Evolutionary conservation across 2,113 vertebrate species (phyloP).

Genomic region (Coptodon bakossiorum): DNA sequence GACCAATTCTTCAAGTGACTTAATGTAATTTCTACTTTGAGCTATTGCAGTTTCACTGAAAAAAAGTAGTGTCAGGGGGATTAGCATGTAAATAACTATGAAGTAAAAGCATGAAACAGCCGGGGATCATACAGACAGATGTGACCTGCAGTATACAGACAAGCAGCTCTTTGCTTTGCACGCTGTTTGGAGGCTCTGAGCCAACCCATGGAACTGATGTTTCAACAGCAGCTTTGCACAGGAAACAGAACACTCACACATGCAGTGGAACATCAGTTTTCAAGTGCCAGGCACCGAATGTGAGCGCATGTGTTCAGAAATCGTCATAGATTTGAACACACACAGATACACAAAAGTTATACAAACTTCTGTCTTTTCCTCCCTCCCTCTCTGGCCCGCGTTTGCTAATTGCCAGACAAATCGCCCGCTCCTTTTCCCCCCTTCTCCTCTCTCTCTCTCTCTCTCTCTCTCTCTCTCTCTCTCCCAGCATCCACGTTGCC

Average conservation of each 20-base stretch:
- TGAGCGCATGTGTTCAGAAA: background rate
- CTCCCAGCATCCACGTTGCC: background rate
- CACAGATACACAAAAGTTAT: background rate
- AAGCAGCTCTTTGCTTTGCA: background rate
- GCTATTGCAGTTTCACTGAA: constrained; percentile 35
- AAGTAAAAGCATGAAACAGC: background rate
- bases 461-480: background rate
- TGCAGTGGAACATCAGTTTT: background rate
- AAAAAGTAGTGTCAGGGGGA: background rate
- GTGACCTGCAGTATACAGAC: background rate
- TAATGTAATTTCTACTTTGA: constrained; percentile 9
- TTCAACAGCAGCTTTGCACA: constrained; percentile 23
- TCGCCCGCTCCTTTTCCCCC: constrained; percentile 6
- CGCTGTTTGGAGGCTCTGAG: background rate
- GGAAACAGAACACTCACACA: background rate
- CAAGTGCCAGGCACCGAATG: background rate
- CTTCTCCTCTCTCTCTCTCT: background rate
- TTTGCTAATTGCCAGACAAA: constrained; percentile 74
- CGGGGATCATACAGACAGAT: background rate
- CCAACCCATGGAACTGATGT: constrained; percentile 19
- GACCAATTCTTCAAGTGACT: background rate
- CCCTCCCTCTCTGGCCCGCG: constrained; percentile 13
- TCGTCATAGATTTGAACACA: background rate
- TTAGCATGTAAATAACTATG: constrained; percentile 5
- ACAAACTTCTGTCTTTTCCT: background rate